Evolutionary conservation across 2,888 invertebrate species (phyloP).

Genomic region (Eristalis tenax): DNA sequence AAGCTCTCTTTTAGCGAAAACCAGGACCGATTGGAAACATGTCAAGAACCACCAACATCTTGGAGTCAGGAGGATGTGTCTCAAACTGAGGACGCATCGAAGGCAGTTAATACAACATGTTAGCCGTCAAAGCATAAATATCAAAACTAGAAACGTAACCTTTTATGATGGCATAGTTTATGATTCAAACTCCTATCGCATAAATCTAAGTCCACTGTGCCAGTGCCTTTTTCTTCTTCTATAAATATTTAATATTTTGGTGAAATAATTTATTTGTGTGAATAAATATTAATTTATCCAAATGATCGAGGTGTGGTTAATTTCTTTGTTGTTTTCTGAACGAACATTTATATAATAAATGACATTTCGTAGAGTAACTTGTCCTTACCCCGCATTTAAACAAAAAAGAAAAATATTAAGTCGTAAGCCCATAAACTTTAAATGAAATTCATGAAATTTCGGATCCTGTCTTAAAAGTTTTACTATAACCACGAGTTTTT

Average conservation of each 20-base stretch:
- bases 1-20: too few species aligned
- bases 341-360: conserved; percentile 19
- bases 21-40: too few species aligned
- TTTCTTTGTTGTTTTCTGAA: background rate
- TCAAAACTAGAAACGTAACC: background rate
- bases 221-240: background rate
- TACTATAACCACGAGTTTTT: conserved; percentile 21
- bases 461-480: conserved; percentile 25
- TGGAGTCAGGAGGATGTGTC: too few species aligned
- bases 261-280: background rate
- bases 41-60: too few species aligned
- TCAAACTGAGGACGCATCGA: too few species aligned
- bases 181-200: background rate
- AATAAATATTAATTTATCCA: conserved; percentile 3
- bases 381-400: background rate
- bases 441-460: conserved; percentile 18
- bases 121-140: too few species aligned
- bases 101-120: too few species aligned
- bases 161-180: background rate
- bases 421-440: conserved; percentile 18
- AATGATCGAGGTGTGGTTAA: conserved; percentile 26
- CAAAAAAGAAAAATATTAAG: background rate
- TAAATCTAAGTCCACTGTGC: background rate
- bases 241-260: background rate
- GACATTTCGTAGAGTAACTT: conserved; percentile 15